Base-by-base conservation (phyloP, 1,140 invertebrate species). In the Drosophila nigrodunni region DNA sequence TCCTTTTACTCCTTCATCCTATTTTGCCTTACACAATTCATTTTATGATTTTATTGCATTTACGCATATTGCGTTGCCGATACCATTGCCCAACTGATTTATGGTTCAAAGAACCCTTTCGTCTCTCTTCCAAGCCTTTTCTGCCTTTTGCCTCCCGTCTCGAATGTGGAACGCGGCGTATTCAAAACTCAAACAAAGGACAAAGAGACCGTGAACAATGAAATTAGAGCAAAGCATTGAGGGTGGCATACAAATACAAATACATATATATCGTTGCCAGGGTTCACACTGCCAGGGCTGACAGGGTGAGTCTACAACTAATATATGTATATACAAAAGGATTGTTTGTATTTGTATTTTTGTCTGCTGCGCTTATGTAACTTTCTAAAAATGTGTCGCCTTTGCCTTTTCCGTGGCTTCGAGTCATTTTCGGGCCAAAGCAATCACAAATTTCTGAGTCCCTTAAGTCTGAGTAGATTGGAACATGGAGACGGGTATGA, bases 1-100 rank as follows among this genome's bases (percentile, higher is more conserved):
- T 11, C 21, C 54, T 9, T 50, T 25, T n/a, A 11, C 25, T 39
- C 21, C 39, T 35, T 75, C 67, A n/a, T 46, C 46, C 44, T 50
- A 43, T n/a, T 74, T 70, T 73, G 68, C 60, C 73, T 74, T 74
- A 79, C 64, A 83, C 80, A 87, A 83, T 88, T 89, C 83, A 54
- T 89, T 88, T 88, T 88, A 88, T 88, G 83, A 83, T 89, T 88
- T 89, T 88, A 87, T 87, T 87, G 83, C 83, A 87, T 87, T 82
- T 88, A 87, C 83, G 83, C 83, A 87, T 87, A 88, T 88, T 88
- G 83, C 73, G 52, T 50, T 49, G 60, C 34, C 44, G 59, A 47
- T 59, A 47, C 69, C 82, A 79, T 77, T 87, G 83, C 80, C 61
- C 80, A 74, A 88, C 83, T 88, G 83, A 88, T 88, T 88, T 88